Conservation (phyloP, 1,140 invertebrate genomes). For the Zophobas morio region DNA sequence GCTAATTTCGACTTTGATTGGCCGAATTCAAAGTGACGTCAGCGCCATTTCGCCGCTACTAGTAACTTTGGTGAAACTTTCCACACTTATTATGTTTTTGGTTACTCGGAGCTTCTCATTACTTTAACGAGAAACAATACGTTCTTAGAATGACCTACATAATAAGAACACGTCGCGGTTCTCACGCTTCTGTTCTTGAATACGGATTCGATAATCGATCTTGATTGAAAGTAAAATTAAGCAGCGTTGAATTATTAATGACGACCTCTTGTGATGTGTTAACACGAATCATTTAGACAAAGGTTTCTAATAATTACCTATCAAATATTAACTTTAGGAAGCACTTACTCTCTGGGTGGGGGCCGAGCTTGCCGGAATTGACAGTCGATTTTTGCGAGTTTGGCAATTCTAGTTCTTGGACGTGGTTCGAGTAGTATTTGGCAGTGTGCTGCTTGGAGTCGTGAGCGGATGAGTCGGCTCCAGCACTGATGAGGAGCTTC, state of each 20-base stretch:
- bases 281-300: conserved; percentile 14
- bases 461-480: conserved; percentile 76
- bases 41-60: no score
- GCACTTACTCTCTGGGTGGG: conserved; percentile 68
- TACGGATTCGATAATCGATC: conserved; percentile 41
- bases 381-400: conserved; percentile 68
- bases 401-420: conserved; percentile 75
- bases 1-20: no score
- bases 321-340: not conserved
- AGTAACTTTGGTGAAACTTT: no score
- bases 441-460: conserved; percentile 80
- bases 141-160: conserved; percentile 31
- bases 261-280: conserved; percentile 15
- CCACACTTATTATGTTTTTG: not conserved
- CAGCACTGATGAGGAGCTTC: conserved; percentile 76
- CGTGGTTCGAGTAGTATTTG: conserved; percentile 78
- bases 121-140: not conserved
- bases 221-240: conserved; percentile 42
- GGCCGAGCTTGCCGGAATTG: conserved; percentile 65
- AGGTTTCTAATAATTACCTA: conserved; percentile 3
- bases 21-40: no score
- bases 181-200: conserved; percentile 21
- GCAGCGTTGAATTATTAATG: conserved; percentile 23
- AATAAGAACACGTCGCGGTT: conserved; percentile 32
- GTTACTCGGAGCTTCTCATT: not conserved